Base-by-base conservation (phyloP, 2,888 invertebrate species). In the Labia minor region DNA sequence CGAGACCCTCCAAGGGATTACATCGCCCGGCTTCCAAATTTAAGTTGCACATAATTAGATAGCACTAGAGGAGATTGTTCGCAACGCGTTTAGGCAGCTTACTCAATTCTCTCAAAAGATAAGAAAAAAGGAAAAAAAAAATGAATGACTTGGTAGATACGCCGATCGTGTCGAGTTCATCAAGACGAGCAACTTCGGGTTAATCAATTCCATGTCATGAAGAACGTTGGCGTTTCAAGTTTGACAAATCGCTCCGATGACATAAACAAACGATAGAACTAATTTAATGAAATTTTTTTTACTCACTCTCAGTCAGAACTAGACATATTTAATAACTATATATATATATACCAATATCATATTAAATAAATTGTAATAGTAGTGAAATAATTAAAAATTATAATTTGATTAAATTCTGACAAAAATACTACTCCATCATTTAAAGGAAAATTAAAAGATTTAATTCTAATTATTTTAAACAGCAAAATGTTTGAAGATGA, bases 11-110 rank as follows among this genome's bases (percentile, higher is more conserved):
- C 49, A 49, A 49, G 2, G 49, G 49, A 49, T 49, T 49, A 49
- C 49, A 8, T 49, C 49, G 6, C 8, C 49, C 49, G 49, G 49
- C 4, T 49, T 49, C 49, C 49, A 49, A 49, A 49, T 49, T 49
- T 49, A 49, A 49, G 49, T 49, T 49, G 49, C 49, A 49, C 49
- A 49, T 49, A 49, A 49, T 49, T 49, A 49, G 49, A 49, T 8
- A 49, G 49, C 49, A 49, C 49, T 49, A 49, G 49, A 49, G n/a
- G 3, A 49, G 49, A 49, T 49, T 49, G 49, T 49, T 49, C 49
- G 3, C 49, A 11, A n/a, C 14, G 26, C n/a, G 49, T 49, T 49
- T 49, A 14, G 2, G n/a, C n/a, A n/a, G 49, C 14, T 16, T 49
- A 3, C 49, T 2, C 49, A 49, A 8, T 16, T 16, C 14, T 49